These are phyloP conservation scores for Pangasius sanitwongsei DNA, from an alignment of 2,797 vertebrate genomes.

Conservation along the genomic window DNA sequence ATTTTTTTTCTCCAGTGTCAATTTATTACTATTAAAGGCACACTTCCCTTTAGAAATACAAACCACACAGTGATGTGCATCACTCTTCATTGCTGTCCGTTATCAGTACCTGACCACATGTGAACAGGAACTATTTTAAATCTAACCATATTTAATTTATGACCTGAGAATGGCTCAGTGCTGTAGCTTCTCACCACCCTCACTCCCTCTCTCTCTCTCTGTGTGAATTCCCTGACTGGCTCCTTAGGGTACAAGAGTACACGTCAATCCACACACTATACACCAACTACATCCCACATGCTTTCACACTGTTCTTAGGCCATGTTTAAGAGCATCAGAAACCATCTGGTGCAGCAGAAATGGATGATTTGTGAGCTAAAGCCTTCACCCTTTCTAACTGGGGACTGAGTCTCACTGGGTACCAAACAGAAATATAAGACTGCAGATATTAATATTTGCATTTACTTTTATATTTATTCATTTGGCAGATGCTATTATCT, in stretches of 20 bases:
- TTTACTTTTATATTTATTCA: neutral
- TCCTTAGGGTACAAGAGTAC: neutral
- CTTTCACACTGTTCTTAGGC: constrained; percentile 2
- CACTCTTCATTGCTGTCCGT: constrained; percentile 9
- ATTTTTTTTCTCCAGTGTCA: neutral
- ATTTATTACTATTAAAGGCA: neutral
- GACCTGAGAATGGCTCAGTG: constrained; percentile 13
- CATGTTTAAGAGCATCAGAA: neutral
- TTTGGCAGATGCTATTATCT: constrained; percentile 10
- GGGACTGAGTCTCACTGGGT: neutral
- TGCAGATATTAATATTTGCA: neutral
- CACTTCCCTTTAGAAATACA: neutral
- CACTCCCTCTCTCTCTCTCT: neutral
- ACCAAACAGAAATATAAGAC: neutral
- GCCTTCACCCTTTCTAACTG: neutral
- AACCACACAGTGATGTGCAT: neutral
- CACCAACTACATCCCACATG: constrained; percentile 18
- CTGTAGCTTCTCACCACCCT: neutral
- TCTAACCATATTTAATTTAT: constrained; percentile 38
- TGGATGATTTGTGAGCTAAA: neutral
- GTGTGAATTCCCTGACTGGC: neutral
- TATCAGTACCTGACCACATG: neutral
- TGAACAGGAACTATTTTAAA: constrained; percentile 27
- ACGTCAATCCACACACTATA: neutral
- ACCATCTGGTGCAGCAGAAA: neutral